Percentiles rank a stretch among this genome's conserved stretches.
phyloP scores from a whole-genome alignment of 2,888 invertebrate genomes.

The Drosophila affinis region DNA sequence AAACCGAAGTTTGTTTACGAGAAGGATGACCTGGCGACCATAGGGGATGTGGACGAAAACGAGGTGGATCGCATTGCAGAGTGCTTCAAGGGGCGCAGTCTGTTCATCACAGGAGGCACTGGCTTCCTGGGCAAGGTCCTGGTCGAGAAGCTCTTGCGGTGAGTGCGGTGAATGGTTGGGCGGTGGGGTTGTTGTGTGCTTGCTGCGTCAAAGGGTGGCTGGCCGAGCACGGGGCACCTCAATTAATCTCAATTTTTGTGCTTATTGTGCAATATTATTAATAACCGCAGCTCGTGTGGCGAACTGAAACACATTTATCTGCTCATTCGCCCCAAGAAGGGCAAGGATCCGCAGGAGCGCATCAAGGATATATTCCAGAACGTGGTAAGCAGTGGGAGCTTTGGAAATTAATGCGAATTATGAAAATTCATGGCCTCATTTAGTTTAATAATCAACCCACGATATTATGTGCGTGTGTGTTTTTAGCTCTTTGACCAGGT shows the following conservation, averaged over 20 bases:
- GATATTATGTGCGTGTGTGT: background rate
- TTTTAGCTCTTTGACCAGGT: conserved; percentile 90
- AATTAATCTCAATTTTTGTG: conserved; percentile 54
- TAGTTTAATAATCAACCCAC: conserved; percentile 26
- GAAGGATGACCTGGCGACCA: conserved; percentile 71
- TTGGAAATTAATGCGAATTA: conserved; percentile 11
- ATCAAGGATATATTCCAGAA: conserved; percentile 92
- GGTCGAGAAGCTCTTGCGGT: conserved; percentile 83
- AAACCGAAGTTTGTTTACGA: conserved; percentile 80
- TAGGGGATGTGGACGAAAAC: conserved; percentile 66
- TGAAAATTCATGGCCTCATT: conserved; percentile 38
- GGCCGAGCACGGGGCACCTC: conserved; percentile 52
- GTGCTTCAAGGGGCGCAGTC: conserved; percentile 80
- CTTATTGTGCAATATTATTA: conserved; percentile 47
- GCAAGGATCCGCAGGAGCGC: conserved; percentile 90
- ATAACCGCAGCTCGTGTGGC: conserved; percentile 87
- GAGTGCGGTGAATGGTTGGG: conserved; percentile 32
- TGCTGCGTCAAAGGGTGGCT: conserved; percentile 24
- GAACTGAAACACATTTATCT: conserved; percentile 91
- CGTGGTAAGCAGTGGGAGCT: conserved; percentile 86
- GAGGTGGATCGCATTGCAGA: conserved; percentile 83
- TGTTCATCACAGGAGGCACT: conserved; percentile 84
- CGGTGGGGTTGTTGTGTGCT: conserved; percentile 3
- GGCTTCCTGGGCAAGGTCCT: conserved; percentile 84
- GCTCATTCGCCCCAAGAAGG: conserved; percentile 93